Base-by-base conservation (phyloP, 2,797 vertebrate species). In the Aldrovandia affinis region DNA sequence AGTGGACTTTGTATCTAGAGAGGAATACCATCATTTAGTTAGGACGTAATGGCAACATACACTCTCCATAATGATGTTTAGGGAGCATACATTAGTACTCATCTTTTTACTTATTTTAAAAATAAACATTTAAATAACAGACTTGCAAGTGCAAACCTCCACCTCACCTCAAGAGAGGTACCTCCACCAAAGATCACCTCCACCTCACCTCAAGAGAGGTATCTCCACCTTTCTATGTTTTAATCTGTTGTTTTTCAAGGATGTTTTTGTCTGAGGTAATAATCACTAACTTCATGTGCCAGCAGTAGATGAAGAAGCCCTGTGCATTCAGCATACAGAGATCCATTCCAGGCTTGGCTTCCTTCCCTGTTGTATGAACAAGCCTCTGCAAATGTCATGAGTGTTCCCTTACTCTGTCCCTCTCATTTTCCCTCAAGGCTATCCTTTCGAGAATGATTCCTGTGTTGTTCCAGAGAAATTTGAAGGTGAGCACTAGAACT, bases 391-490 rank as follows among this genome's bases (percentile, higher is more conserved):
- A 20, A 28, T 81, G 55, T 81, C 36, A 47, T 25, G 52, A 39
- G 61, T 28, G 55, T 30, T 52, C 42, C 15, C 89, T 90, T 81
- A 88, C 86, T 78, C 0, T 10, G 82, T 85, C 79, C 28, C 75
- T 83, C 52, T 88, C 82, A 18, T 61, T 89, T 86, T 25, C 93
- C 52, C 92, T 88, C 0, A 92, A 99, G 98, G 97, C 83, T 99
- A 97, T 90, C 91, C 96, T 90, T 98, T 97, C 81, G 97, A 98
- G 91, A 98, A 98, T 5, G 98, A 99, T 86, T 97, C 96, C 89
- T 97, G 97, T 0, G 96, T 99, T 79, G 98, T 99, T 89, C 98
- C 98, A 73, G 98, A 99, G 92, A 99, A 97, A 91, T 96, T 96
- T 85, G 98, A 99, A 98, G 97, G 98, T 99, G 78, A 92, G 96